A percentile compares a stretch with the other conserved stretches of the same genome.
phyloP scores from a whole-genome alignment of 1,140 invertebrate genomes.

The Drosophila tsacasi region DNA sequence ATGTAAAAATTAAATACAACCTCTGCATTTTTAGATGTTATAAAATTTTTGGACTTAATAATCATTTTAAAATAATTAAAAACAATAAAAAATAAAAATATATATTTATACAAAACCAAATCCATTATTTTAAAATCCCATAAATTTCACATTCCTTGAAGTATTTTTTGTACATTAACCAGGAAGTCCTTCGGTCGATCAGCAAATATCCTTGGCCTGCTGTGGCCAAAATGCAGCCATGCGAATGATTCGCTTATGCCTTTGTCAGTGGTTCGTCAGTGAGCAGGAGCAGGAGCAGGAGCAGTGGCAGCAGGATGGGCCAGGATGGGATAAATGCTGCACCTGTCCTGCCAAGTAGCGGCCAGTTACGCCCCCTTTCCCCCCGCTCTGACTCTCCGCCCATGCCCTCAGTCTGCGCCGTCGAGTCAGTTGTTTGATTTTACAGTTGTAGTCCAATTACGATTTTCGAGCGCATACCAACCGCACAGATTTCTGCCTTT shows the following conservation, averaged over 20 bases:
- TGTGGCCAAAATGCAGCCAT: slow-evolving; percentile 72
- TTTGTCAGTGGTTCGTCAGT: slow-evolving; percentile 80
- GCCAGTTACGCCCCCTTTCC: background rate
- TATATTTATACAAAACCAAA: background rate
- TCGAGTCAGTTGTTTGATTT: slow-evolving; percentile 80
- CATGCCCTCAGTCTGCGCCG: slow-evolving; percentile 29
- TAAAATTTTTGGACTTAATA: no score
- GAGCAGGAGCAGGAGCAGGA: slow-evolving; percentile 42
- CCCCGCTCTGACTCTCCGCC: background rate
- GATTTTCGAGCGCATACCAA: slow-evolving; percentile 81
- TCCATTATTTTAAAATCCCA: background rate
- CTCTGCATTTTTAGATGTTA: no score
- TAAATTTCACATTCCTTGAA: background rate
- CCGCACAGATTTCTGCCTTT: slow-evolving; percentile 78
- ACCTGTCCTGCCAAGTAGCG: slow-evolving; percentile 39
- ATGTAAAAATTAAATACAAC: no score
- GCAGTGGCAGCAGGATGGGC: slow-evolving; percentile 23
- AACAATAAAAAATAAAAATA: background rate
- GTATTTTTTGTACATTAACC: background rate
- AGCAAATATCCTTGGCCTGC: slow-evolving; percentile 24
- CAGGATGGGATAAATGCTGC: slow-evolving; percentile 18
- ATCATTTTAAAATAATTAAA: background rate
- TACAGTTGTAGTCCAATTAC: slow-evolving; percentile 83
- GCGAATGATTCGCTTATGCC: slow-evolving; percentile 84
- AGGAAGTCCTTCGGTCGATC: slow-evolving; percentile 25